phyloP scores from a whole-genome alignment of 2,888 invertebrate species.

The Chrysomela aeneicollis region DNA sequence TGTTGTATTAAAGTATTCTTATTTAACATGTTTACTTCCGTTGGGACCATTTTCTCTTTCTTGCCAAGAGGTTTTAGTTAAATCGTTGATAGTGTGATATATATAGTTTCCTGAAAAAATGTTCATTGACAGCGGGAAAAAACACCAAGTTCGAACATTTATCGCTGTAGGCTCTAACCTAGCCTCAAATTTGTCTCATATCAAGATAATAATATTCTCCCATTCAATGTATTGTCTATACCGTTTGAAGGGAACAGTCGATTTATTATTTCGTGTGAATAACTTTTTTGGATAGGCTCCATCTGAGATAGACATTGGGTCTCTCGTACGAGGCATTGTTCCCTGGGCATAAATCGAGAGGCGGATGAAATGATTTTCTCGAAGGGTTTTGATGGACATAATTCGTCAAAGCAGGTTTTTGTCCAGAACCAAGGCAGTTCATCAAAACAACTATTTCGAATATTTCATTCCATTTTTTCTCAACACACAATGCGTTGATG shows the following conservation, averaged over 20 bases:
- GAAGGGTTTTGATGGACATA: not conserved
- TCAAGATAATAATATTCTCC: too few species aligned
- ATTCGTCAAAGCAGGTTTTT: not conserved
- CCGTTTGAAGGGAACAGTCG: not conserved
- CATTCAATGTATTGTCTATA: too few species aligned
- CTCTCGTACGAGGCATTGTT: not conserved
- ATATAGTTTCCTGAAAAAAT: too few species aligned
- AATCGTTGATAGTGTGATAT: too few species aligned
- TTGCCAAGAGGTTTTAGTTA: too few species aligned
- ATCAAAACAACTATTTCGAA: constrained; percentile 3
- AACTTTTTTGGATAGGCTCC: not conserved
- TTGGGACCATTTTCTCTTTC: too few species aligned
- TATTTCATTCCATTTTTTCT: not conserved
- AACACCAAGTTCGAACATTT: too few species aligned
- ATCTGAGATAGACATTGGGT: not conserved
- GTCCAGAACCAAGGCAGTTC: not conserved
- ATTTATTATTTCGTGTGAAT: not conserved
- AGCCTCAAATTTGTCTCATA: too few species aligned
- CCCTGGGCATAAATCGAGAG: not conserved
- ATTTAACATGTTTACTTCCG: too few species aligned
- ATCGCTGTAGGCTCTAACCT: too few species aligned
- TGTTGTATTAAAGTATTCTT: too few species aligned
- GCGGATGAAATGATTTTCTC: not conserved
- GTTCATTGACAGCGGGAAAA: too few species aligned
- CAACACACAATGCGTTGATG: not conserved